Evolutionary conservation across 2,797 vertebrate species (phyloP), one percentile per base, ranked within the genome.

Genomic region (Sphenopsis melanotis): DNA sequence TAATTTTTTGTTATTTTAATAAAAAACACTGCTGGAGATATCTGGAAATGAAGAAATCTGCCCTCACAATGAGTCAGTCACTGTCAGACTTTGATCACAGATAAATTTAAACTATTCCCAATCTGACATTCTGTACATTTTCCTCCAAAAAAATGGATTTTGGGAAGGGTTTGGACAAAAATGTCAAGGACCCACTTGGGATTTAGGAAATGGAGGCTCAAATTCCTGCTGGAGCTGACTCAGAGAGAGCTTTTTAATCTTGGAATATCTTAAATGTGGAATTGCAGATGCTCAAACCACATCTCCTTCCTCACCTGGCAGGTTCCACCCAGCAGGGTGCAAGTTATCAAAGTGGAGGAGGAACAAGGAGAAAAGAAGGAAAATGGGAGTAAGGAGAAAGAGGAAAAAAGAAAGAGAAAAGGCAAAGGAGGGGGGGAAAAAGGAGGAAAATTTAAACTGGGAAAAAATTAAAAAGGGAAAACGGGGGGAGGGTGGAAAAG

Each of bases 401-500:
- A 29, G 23, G 11, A 3, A 7, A 50, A 65, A 42, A 42, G 11
- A 11, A 32, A 41, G 3, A 34, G 21, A 30, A 50, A 41, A 76
- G 6, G 37, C 0, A 75, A 59, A 59, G 15, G 22, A 12, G 3
- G 2, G 14, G 2, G 0, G 0, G n/a, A n/a, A 2, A 41, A 37
- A 22, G 2, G 9, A 29, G 27, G 17, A 15, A 24, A 47, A 29
- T 15, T 32, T 10, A 0, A 26, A 56, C 64, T 30, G 55, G 24
- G 30, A 23, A 13, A 39, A 55, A 24, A 15, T 24, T 11, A 2
- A 24, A 36, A 44, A 12, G 27, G 6, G 2, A 3, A 4, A 23
- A 72, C 11, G 7, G 1, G 2, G 6, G 2, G 30, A 41, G 8
- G 2, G 8, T 13, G 9, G 15, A 11, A 5, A 50, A 59, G 30